A percentile compares a stretch with the other conserved stretches of the same genome.
phyloP scores from a whole-genome alignment of 2,113 vertebrate species.

The Vireo altiloquus region DNA sequence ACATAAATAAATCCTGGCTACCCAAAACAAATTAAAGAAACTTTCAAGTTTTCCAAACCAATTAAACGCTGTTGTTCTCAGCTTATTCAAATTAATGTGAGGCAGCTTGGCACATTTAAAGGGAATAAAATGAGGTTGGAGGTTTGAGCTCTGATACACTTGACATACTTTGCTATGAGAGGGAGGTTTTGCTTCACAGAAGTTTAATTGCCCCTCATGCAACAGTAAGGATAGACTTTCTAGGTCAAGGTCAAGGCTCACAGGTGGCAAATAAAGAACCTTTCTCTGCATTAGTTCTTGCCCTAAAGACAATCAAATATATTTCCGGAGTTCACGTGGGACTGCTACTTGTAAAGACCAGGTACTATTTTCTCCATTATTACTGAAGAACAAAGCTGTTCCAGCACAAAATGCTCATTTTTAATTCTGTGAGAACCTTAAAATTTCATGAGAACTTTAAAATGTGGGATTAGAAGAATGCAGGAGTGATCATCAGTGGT shows the following conservation, averaged over 20 bases:
- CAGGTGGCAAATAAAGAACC: neutral
- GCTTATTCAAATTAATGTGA: neutral
- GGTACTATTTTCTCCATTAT: neutral
- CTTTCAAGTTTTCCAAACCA: neutral
- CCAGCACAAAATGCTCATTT: neutral
- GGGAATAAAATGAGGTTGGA: neutral
- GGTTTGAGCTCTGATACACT: neutral
- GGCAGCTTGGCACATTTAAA: neutral
- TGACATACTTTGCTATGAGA: neutral
- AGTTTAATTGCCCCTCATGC: constrained; percentile 28
- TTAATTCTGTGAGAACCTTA: neutral
- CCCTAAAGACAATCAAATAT: neutral
- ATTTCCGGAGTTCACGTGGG: neutral
- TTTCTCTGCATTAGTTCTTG: constrained; percentile 6
- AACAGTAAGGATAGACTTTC: neutral
- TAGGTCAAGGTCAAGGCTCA: neutral
- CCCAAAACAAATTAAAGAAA: neutral
- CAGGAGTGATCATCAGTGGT: neutral
- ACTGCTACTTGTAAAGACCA: neutral
- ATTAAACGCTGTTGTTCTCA: neutral
- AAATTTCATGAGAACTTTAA: constrained; percentile 7
- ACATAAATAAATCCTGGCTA: neutral
- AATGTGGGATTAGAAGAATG: neutral
- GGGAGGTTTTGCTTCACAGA: neutral
- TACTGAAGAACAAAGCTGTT: neutral